Base-by-base conservation (phyloP, 1,140 invertebrate genomes). In the Plectrocnemia conspersa region DNA sequence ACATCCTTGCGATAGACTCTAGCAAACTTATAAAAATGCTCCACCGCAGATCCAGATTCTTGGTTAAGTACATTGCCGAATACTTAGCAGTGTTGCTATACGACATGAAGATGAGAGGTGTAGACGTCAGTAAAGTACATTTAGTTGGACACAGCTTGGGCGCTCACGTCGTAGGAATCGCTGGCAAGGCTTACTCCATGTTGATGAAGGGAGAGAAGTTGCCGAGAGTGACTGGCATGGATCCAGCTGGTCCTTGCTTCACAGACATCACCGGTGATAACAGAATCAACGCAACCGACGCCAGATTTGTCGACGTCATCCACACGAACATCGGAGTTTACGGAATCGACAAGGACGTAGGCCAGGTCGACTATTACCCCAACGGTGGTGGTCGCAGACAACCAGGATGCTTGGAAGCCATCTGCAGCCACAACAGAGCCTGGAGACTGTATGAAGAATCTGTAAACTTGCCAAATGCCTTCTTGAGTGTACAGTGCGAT, bases 241-340 rank as follows among this genome's bases (percentile, higher is more conserved):
- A 85, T 66, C 81, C 82, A 27, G 82, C 82, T 1, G 78, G 81
- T 11, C 82, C 82, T 5, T 80, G 80, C 54, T 85, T 83, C 56
- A 69, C 68, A 0, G 69, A 72, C 50, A 63, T 64, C 25, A 63
- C 72, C 0, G 63, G 70, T 5, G 68, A 72, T n/a, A 73, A 81
- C n/a, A 72, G 76, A 29, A 58, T 81, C 3, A 66, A 78, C 48
- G 63, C 70, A 11, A 68, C 65, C 3, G 71, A 79, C 42, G 79
- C 75, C 1, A 63, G 71, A n/a, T 79, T 79, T 52, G 79, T 82
- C 0, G 77, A 80, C 64, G 72, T 77, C 2, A 78, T 80, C 52
- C 79, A 80, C 64, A 80, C 79, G 9, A 74, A 77, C 36, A 68
- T 69, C 23, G 75, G 78, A 47, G 72, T 72, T 25, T 65, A 80